Evolutionary conservation across 2,113 vertebrate species (phyloP), one percentile per base, ranked within the genome.

Genomic region (Nematolebias whitei): DNA sequence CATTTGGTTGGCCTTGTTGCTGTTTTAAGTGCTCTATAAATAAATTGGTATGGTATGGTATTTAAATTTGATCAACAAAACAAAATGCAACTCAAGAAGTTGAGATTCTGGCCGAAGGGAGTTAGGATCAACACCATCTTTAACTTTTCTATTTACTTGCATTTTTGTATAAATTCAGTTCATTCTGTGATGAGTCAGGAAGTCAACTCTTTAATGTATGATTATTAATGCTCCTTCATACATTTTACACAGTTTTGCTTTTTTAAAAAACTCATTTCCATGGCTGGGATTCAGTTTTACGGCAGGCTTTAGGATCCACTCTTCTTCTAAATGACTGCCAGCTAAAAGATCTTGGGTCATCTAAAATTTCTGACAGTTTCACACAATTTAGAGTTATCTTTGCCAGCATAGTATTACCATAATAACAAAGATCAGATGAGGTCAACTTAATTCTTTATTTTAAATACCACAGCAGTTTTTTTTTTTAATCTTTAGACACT

Each of bases 301-400:
- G n/a, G 50, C 41, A 50, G 16, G 10, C 2, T 83, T 71, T 58
- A 54, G 24, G 39, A 22, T 48, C 40, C 13, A 45, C 12, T 35
- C 29, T 22, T 70, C 49, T 50, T 23, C 62, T 63, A 20, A 44
- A 45, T 3, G 24, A 19, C n/a, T 19, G 29, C 29, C 1, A 0
- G 35, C 12, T 18, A 22, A 55, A 38, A 38, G 50, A 75, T 22
- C 40, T 29, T 19, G 29, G 26, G 61, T 47, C 39, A 45, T 62
- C 51, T 19, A 3, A 68, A 71, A 44, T 26, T 69, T 66, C 63
- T 77, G 69, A 79, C 66, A 49, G 22, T 39, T 35, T 53, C 38
- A 50, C 54, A 43, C 24, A 49, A 14, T 56, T 68, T 64, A 7
- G 61, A 76, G 20, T 26, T 45, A 52, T 44, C 55, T 66, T 23